Base-by-base conservation (phyloP, 1,140 invertebrate species). In the Rhagoletis zephyria region DNA sequence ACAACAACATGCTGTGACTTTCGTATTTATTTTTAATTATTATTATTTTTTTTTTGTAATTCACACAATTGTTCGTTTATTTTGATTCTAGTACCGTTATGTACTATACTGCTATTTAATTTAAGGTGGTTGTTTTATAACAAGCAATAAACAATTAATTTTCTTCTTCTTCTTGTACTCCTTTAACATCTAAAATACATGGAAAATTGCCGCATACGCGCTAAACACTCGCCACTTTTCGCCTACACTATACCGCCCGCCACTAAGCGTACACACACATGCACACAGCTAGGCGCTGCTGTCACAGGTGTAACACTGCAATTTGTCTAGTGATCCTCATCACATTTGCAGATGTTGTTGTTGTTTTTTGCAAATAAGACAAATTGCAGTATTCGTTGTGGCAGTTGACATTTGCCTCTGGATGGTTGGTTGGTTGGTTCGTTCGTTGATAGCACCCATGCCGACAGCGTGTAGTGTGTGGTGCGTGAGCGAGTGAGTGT, bases 131-230 rank as follows among this genome's bases (percentile, higher is more conserved):
- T 65, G 7, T 45, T 85, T 45, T 86, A 63, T 87, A 85, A 89
- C 89, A 90, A 90, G 90, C 90, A 90, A 90, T 90, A 90, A 90
- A 89, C 89, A 90, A 90, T 90, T 90, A 89, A 81, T 56, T 48
- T 81, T 81, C 16, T 30, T n/a, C 45, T 81, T 56, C 30, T 59
- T 30, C 42, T 63, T 63, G 30, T 30, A 30, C 30, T 30, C 30
- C 30, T 63, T 14, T 16, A 12, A 74, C 74, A 48, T 19, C 74
- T 56, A 1, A 81, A 81, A 81, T 81, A 81, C 74, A 81, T 81
- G 74, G 56, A 74, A 81, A 56, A 48, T 51, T 19, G 2, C 19
- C 6, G 74, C 48, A 81, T 48, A 81, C 74, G 10, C 74, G n/a
- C 74, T 56, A 81, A n/a, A 19, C 74, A 45, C n/a, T 7, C 48